phyloP scores from a whole-genome alignment of 2,888 invertebrate species.

The Myathropa florea region DNA sequence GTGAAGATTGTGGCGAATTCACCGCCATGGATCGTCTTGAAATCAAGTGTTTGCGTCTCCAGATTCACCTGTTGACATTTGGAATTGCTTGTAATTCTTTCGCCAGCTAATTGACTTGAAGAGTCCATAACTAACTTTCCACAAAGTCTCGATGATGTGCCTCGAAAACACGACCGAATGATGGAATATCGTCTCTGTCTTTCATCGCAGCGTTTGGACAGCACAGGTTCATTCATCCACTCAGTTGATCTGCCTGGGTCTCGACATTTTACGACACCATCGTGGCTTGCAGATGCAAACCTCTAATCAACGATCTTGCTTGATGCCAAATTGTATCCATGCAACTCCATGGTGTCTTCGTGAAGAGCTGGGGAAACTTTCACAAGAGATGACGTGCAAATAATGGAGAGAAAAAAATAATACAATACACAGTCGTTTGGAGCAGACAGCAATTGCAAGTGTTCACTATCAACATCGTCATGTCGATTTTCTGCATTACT shows the following conservation, averaged over 20 bases:
- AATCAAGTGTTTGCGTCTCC: too few relatives aligned
- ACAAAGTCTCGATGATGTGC: too few relatives aligned
- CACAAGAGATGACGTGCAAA: not conserved
- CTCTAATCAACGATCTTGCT: not conserved
- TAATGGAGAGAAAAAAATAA: not conserved
- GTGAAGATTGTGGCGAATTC: too few relatives aligned
- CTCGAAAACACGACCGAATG: too few relatives aligned
- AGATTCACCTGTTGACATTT: too few relatives aligned
- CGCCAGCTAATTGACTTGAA: too few relatives aligned
- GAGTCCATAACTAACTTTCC: too few relatives aligned
- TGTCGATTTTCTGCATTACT: too few relatives aligned
- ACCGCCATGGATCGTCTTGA: too few relatives aligned
- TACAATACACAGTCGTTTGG: not conserved
- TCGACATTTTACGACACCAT: not conserved
- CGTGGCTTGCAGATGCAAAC: not conserved
- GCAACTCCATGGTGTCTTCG: too few relatives aligned
- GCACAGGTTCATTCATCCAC: constrained; percentile 7
- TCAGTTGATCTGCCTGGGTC: not conserved
- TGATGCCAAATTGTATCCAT: not conserved
- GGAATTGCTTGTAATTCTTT: too few relatives aligned
- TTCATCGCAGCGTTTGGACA: not conserved
- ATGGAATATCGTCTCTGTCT: not conserved
- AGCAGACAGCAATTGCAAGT: not conserved
- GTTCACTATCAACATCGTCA: too few relatives aligned
- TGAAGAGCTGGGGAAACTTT: not conserved